Evolutionary conservation across 1,140 invertebrate species (phyloP).

Genomic region (Phymastichus coffea): DNA sequence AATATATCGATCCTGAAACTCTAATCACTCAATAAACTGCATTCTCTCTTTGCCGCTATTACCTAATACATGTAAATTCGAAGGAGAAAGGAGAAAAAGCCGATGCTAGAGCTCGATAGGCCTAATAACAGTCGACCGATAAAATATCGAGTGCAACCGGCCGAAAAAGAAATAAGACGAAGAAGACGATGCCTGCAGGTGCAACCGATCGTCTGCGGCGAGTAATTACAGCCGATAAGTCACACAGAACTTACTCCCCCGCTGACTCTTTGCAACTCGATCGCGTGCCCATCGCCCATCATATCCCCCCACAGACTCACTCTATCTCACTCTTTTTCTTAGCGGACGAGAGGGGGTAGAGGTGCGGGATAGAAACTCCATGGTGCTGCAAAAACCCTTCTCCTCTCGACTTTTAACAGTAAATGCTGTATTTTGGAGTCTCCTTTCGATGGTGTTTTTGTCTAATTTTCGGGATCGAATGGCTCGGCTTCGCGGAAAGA

Average conservation of each 20-base stretch:
- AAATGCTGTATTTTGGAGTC: too few species aligned
- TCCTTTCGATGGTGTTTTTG: too few species aligned
- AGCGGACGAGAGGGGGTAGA: not conserved
- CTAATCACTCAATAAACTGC: too few species aligned
- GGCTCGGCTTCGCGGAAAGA: too few species aligned
- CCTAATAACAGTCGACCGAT: slow-evolving; percentile 12
- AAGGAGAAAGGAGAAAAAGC: not conserved
- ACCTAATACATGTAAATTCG: too few species aligned
- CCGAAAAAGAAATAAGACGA: not conserved
- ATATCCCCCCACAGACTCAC: not conserved
- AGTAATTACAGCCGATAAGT: slow-evolving; percentile 28
- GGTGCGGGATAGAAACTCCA: too few species aligned
- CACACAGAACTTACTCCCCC: not conserved
- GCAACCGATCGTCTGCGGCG: slow-evolving; percentile 9
- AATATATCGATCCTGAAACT: too few species aligned
- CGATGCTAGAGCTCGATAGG: not conserved
- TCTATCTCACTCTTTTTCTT: not conserved
- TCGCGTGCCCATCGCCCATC: slow-evolving; percentile 23
- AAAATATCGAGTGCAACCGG: slow-evolving; percentile 4
- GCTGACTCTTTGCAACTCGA: not conserved
- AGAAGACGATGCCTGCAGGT: not conserved
- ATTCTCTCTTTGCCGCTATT: too few species aligned
- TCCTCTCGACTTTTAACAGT: too few species aligned
- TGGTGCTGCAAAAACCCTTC: too few species aligned
- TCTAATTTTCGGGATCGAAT: too few species aligned